Evolutionary conservation across 2,888 invertebrate species (phyloP).

Genomic region (Hypomecis punctinalis): DNA sequence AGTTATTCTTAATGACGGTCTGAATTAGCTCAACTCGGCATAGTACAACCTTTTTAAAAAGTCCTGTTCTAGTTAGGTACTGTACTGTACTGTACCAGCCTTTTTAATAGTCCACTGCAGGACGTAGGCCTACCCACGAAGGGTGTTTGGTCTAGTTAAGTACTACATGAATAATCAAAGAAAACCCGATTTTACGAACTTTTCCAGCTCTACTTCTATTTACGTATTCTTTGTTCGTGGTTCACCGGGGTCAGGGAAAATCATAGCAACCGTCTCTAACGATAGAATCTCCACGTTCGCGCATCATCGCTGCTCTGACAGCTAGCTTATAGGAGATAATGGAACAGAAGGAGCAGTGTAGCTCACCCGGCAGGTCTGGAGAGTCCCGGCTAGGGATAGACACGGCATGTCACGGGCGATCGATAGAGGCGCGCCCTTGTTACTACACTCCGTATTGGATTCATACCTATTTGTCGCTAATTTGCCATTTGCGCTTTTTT

Average conservation of each 20-base stretch:
- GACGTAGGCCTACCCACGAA: too few species aligned
- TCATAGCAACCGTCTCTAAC: neutral
- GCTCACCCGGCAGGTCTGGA: slow-evolving; percentile 13
- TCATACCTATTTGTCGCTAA: slow-evolving; percentile 26
- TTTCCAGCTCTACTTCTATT: too few species aligned
- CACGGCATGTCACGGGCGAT: slow-evolving; percentile 61
- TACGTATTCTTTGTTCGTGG: neutral
- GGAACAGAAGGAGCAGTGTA: slow-evolving; percentile 24
- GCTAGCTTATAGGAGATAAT: neutral
- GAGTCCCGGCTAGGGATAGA: slow-evolving; percentile 50
- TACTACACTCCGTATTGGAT: slow-evolving; percentile 40
- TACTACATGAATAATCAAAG: too few species aligned
- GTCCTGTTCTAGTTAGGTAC: too few species aligned
- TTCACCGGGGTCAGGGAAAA: neutral
- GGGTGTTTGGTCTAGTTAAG: too few species aligned
- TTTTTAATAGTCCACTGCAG: too few species aligned
- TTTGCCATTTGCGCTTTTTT: neutral
- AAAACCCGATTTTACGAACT: too few species aligned
- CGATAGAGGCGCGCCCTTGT: slow-evolving; percentile 57
- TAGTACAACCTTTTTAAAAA: too few species aligned
- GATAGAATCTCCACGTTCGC: neutral
- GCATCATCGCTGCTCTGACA: slow-evolving; percentile 1
- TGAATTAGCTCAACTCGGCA: too few species aligned
- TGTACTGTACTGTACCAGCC: too few species aligned
- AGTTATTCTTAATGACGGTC: too few species aligned